Evolutionary conservation across 2,888 invertebrate species (phyloP).

Genomic region (Hylaea fasciaria): DNA sequence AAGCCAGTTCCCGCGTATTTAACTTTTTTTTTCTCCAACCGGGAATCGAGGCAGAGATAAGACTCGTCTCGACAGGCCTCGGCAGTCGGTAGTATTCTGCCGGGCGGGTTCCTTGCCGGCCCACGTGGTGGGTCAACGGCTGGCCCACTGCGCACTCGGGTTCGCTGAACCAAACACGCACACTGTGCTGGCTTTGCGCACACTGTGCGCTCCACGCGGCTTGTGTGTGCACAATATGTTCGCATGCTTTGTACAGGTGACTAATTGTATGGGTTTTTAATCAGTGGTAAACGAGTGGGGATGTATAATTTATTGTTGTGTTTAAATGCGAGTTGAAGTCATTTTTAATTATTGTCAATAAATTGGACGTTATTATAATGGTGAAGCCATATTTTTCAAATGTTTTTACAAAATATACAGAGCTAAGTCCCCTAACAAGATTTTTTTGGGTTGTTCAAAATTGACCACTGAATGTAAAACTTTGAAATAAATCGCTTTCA

Average conservation of each 20-base stretch:
- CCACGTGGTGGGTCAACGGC: constrained; percentile 82
- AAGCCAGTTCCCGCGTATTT: constrained; percentile 16
- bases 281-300: not conserved
- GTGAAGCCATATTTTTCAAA: not conserved
- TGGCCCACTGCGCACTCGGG: constrained; percentile 78
- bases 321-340: not conserved
- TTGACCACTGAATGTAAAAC: too few relatives aligned
- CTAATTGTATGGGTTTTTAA: constrained; percentile 55
- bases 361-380: too few relatives aligned
- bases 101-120: constrained; percentile 45
- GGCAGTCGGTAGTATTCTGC: constrained; percentile 37
- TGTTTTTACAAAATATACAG: too few relatives aligned
- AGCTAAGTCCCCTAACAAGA: too few relatives aligned
- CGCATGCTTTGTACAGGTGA: constrained; percentile 58
- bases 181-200: constrained; percentile 36
- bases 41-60: constrained; percentile 34
- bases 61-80: constrained; percentile 16
- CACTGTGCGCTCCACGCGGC: constrained; percentile 29
- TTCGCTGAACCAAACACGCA: constrained; percentile 66
- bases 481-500: too few relatives aligned
- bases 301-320: not conserved
- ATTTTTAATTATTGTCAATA: not conserved
- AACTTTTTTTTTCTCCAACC: constrained; percentile 35
- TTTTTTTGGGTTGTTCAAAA: too few relatives aligned
- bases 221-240: constrained; percentile 21